A percentile compares a stretch with the other conserved stretches of the same genome.
Conservation (phyloP, 2,113 vertebrate genomes). For the Semnornis frantzii region DNA sequence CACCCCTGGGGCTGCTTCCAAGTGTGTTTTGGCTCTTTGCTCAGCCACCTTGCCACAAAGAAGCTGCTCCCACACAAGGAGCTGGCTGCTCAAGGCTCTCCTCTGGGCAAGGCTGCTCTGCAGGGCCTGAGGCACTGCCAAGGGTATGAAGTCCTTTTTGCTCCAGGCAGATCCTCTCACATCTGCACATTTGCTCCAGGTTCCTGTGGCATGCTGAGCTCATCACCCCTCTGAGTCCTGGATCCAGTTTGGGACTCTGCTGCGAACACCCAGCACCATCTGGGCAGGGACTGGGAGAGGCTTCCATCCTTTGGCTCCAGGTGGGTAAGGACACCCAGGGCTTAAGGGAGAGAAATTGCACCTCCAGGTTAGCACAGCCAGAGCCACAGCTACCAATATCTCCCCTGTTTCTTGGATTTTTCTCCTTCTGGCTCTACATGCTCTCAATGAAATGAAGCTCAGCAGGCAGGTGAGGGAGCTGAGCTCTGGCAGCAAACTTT, state of each 20-base stretch:
- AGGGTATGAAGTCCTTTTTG: accelerated
- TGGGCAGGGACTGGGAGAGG: not conserved
- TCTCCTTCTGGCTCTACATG: not conserved
- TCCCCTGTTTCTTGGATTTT: not conserved
- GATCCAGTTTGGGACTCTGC: not conserved
- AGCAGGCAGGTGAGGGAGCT: not conserved
- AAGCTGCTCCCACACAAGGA: accelerated
- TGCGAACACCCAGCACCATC: too few relatives aligned
- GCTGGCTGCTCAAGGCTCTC: not conserved
- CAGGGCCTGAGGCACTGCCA: too few relatives aligned
- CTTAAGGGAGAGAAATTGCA: not conserved
- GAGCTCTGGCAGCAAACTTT: not conserved
- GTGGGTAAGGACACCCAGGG: accelerated
- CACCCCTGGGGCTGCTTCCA: not conserved
- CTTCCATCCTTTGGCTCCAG: not conserved
- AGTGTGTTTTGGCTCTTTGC: not conserved
- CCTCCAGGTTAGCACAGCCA: not conserved
- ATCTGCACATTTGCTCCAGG: accelerated
- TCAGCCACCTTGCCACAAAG: not conserved
- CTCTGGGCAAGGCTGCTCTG: not conserved
- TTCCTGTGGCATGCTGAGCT: not conserved
- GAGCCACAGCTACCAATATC: not conserved
- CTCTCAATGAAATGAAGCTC: not conserved
- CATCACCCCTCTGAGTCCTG: not conserved
- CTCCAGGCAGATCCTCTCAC: not conserved